A percentile compares a stretch with the other conserved stretches of the same genome.
phyloP scores from a whole-genome alignment of 2,888 invertebrate species.

The Diloba caeruleocephala region DNA sequence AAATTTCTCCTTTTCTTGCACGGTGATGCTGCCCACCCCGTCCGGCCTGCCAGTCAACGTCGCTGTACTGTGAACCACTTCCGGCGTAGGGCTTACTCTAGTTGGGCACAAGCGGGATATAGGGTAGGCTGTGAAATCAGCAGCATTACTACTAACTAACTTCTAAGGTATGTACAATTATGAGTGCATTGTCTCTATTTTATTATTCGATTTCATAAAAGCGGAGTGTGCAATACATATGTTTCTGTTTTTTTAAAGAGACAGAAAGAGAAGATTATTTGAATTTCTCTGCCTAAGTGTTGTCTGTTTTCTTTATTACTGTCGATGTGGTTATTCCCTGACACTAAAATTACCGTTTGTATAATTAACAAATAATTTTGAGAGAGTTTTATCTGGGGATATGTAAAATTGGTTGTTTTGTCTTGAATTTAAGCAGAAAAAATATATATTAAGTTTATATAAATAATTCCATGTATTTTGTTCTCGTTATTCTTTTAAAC shows the following conservation, averaged over 20 bases:
- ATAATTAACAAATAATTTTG: too few species aligned
- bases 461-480: too few species aligned
- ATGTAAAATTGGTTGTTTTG: too few species aligned
- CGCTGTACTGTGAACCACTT: conserved; percentile 87
- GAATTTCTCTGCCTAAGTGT: conserved; percentile 41
- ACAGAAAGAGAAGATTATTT: too few species aligned
- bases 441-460: too few species aligned
- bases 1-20: conserved; percentile 99
- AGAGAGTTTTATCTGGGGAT: too few species aligned
- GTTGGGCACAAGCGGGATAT: conserved; percentile 85
- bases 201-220: not conserved
- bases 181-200: not conserved
- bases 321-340: too few species aligned
- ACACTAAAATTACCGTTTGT: too few species aligned
- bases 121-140: conserved; percentile 74
- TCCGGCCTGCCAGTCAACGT: conserved; percentile 95
- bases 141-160: conserved; percentile 54
- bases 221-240: conserved; percentile 30
- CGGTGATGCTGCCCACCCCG: conserved; percentile 99
- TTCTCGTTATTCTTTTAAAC: too few species aligned
- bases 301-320: too few species aligned
- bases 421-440: too few species aligned
- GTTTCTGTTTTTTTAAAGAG: too few species aligned
- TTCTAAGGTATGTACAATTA: conserved; percentile 28
- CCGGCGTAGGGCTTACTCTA: conserved; percentile 85